These are phyloP conservation scores for Synergus umbraculus DNA, from an alignment of 2,888 invertebrate genomes.

Conservation along the genomic window DNA sequence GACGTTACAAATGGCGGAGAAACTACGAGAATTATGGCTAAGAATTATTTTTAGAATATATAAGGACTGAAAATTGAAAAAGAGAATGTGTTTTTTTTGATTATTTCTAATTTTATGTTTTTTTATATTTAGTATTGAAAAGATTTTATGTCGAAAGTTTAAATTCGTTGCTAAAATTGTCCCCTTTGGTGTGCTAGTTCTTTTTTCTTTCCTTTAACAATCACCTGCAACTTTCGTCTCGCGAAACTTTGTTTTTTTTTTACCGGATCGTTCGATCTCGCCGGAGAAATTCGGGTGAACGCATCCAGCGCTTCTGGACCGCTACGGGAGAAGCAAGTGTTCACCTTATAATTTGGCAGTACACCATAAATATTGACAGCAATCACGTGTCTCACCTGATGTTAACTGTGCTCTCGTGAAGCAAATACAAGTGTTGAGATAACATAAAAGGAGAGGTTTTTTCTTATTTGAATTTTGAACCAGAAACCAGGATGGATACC, in stretches of 20 bases:
- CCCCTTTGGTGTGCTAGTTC: slow-evolving; percentile 31
- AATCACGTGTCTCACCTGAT: slow-evolving; percentile 17
- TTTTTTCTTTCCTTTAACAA: slow-evolving; percentile 39
- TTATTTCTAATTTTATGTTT: background rate
- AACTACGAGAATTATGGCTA: slow-evolving; percentile 28
- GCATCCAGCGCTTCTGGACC: slow-evolving; percentile 29
- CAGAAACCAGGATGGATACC: slow-evolving; percentile 68
- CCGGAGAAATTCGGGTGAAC: slow-evolving; percentile 43
- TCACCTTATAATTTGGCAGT: slow-evolving; percentile 43
- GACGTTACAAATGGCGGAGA: slow-evolving; percentile 27
- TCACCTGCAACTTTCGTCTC: slow-evolving; percentile 42
- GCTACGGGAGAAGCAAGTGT: slow-evolving; percentile 19
- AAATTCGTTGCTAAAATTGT: slow-evolving; percentile 13
- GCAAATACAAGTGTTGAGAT: slow-evolving; percentile 30
- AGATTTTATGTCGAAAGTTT: background rate
- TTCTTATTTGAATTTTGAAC: background rate
- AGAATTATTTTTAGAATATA: slow-evolving; percentile 17
- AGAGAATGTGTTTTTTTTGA: background rate
- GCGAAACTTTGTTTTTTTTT: slow-evolving; percentile 28
- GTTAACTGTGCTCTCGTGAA: slow-evolving; percentile 33
- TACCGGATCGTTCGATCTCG: slow-evolving; percentile 39
- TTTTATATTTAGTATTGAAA: background rate
- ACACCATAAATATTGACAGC: slow-evolving; percentile 42
- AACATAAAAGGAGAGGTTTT: slow-evolving; percentile 16
- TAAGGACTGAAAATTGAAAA: background rate